Evolutionary conservation across 2,113 vertebrate species (phyloP).

Genomic region (Ageneiosus marmoratus): DNA sequence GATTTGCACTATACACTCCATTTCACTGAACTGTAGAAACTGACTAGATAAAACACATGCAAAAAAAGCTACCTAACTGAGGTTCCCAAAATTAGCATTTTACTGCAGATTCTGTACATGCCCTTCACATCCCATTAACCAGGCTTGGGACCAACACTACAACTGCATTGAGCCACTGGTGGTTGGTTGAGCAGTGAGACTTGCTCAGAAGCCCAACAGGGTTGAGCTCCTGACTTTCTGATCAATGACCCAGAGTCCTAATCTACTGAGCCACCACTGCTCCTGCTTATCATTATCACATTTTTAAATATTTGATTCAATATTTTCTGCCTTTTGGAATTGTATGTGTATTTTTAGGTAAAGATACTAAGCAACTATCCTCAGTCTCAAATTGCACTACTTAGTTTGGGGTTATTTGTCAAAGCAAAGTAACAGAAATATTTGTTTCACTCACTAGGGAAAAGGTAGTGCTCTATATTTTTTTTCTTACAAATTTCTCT

Average conservation of each 20-base stretch:
- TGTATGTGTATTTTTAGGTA: not conserved
- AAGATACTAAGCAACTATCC: constrained; percentile 5
- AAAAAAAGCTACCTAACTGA: not conserved
- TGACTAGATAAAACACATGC: not conserved
- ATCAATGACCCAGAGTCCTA: too few species aligned
- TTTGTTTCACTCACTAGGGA: not conserved
- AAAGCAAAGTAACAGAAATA: too few species aligned
- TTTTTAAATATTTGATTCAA: not conserved
- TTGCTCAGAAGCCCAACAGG: too few species aligned
- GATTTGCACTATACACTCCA: constrained; percentile 10
- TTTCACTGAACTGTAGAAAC: not conserved
- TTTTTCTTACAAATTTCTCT: not conserved
- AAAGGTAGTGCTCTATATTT: not conserved
- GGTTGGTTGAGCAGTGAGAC: too few species aligned
- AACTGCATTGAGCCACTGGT: too few species aligned
- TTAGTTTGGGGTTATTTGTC: not conserved
- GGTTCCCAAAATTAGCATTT: too few species aligned
- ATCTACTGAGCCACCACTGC: too few species aligned
- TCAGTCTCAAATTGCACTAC: not conserved
- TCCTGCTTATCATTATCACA: constrained; percentile 8
- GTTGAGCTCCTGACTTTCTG: too few species aligned
- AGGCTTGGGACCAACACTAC: too few species aligned
- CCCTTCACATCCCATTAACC: too few species aligned
- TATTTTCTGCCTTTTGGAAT: constrained; percentile 8
- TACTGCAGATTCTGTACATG: too few species aligned